Conservation (phyloP, 1,140 invertebrate species). For the Rhagoletis pomonella region DNA sequence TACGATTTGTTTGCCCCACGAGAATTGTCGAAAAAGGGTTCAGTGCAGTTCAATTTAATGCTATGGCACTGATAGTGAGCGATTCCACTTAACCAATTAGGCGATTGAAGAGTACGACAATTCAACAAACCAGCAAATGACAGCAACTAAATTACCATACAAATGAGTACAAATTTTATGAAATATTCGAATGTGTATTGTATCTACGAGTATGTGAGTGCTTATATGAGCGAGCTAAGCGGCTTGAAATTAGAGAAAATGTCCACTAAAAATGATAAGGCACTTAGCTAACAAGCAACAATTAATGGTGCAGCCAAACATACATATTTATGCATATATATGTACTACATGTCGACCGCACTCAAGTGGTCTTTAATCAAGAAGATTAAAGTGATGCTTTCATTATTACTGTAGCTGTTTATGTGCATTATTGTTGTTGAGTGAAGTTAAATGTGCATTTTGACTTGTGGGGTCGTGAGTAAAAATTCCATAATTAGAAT, state of each 20-base stretch:
- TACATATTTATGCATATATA: neutral
- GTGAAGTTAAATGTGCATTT: conserved; percentile 42
- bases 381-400: neutral
- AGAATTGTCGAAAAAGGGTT: neutral
- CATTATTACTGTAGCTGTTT: neutral
- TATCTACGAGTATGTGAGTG: neutral
- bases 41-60: neutral
- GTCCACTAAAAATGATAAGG: neutral
- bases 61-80: neutral
- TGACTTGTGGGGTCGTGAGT: conserved; percentile 57
- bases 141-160: conserved; percentile 6
- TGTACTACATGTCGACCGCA: neutral
- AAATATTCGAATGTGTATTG: neutral
- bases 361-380: neutral
- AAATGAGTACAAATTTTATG: conserved; percentile 22
- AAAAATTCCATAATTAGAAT: neutral
- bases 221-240: neutral
- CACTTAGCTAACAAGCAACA: neutral
- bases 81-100: conserved; percentile 2
- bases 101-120: neutral
- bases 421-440: neutral
- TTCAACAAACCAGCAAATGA: neutral
- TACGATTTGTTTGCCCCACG: neutral
- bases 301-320: neutral
- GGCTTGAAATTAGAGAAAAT: neutral